phyloP scores from a whole-genome alignment of 2,797 vertebrate species.

The Chanos chanos region DNA sequence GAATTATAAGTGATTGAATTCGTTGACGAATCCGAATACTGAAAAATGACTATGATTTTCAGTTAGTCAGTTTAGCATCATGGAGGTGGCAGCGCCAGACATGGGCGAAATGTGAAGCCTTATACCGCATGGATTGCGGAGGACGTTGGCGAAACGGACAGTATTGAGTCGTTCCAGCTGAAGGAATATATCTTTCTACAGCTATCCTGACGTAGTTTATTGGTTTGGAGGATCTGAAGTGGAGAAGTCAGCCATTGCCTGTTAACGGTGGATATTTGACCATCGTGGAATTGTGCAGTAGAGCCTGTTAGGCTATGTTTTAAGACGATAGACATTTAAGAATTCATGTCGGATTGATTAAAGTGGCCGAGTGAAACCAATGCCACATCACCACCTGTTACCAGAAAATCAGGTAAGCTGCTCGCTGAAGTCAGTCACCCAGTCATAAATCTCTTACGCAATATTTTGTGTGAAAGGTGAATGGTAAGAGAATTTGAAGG shows the following conservation, averaged over 20 bases:
- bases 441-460: too few relatives aligned
- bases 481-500: background rate
- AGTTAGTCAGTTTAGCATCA: slow-evolving; percentile 65
- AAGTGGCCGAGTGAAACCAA: slow-evolving; percentile 46
- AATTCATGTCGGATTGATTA: slow-evolving; percentile 47
- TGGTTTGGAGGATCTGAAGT: slow-evolving; percentile 46
- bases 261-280: slow-evolving; percentile 47
- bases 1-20: too few relatives aligned
- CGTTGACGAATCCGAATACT: slow-evolving; percentile 52
- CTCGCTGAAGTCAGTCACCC: background rate
- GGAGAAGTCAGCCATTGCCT: slow-evolving; percentile 16
- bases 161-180: slow-evolving; percentile 42
- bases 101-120: slow-evolving; percentile 47
- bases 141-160: slow-evolving; percentile 61
- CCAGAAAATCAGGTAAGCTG: slow-evolving; percentile 68
- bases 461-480: too few relatives aligned
- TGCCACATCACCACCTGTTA: slow-evolving; percentile 73
- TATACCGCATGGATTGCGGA: slow-evolving; percentile 46
- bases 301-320: slow-evolving; percentile 66
- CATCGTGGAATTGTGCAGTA: slow-evolving; percentile 45
- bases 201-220: slow-evolving; percentile 38
- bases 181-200: slow-evolving; percentile 60
- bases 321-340: slow-evolving; percentile 55
- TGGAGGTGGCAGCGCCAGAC: slow-evolving; percentile 48
- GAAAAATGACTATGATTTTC: slow-evolving; percentile 60